These are phyloP conservation scores for Pseudomyrmex dendroicus DNA, from an alignment of 1,140 invertebrate genomes.

Conservation along the genomic window DNA sequence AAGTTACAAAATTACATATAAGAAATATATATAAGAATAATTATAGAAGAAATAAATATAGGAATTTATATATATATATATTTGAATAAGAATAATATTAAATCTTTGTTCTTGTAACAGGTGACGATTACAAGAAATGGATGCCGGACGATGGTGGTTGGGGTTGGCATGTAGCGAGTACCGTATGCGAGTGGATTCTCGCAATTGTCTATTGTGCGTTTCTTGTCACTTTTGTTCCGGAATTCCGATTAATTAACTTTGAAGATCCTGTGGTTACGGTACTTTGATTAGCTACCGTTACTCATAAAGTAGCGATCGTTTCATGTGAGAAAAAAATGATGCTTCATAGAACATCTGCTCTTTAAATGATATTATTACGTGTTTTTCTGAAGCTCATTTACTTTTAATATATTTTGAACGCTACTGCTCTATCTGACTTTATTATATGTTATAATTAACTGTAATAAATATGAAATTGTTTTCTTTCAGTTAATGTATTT, in stretches of 20 bases:
- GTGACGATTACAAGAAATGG: constrained; percentile 84
- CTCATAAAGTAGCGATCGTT: background rate
- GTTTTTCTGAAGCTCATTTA: background rate
- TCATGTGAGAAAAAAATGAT: constrained; percentile 6
- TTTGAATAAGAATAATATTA: background rate
- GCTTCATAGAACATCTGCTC: constrained; percentile 1
- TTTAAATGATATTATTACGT: background rate
- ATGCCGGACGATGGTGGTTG: constrained; percentile 87
- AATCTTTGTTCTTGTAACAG: constrained; percentile 60
- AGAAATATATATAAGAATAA: too few relatives aligned
- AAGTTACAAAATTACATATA: too few relatives aligned
- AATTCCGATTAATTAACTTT: constrained; percentile 84
- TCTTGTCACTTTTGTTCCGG: constrained; percentile 86
- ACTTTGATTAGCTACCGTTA: background rate
- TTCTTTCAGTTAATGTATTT: constrained; percentile 70
- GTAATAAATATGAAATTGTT: too few relatives aligned
- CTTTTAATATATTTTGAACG: too few relatives aligned
- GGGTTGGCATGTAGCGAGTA: constrained; percentile 87
- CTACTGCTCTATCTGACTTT: background rate
- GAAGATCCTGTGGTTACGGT: constrained; percentile 79
- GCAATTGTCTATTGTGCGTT: constrained; percentile 85
- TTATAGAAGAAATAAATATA: too few relatives aligned
- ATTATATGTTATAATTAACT: constrained; percentile 1
- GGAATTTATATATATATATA: too few relatives aligned
- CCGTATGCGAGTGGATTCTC: constrained; percentile 87